phyloP scores from a whole-genome alignment of 1,140 invertebrate genomes.

The Leptinotarsa undecemlineata region DNA sequence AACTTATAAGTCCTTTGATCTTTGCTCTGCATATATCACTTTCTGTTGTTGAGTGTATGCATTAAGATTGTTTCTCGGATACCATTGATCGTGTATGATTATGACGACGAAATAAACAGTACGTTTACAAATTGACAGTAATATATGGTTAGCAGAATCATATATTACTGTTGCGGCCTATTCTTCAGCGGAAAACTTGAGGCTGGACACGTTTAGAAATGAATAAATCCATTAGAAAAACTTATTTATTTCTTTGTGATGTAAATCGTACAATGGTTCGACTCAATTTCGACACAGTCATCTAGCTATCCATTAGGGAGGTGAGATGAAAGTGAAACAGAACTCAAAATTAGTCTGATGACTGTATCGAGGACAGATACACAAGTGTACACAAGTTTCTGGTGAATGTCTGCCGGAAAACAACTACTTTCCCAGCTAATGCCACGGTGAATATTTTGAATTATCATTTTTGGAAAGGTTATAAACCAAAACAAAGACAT shows the following conservation, averaged over 20 bases:
- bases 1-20: slow-evolving; percentile 17
- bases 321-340: too few relatives aligned
- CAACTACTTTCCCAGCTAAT: too few relatives aligned
- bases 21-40: slow-evolving; percentile 13
- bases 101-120: not conserved
- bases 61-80: not conserved
- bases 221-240: not conserved
- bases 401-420: too few relatives aligned
- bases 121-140: slow-evolving; percentile 3
- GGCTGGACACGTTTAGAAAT: not conserved
- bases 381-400: too few relatives aligned
- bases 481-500: too few relatives aligned
- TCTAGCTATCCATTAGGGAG: too few relatives aligned
- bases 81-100: slow-evolving; percentile 2
- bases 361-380: too few relatives aligned
- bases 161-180: not conserved
- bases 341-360: too few relatives aligned
- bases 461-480: too few relatives aligned
- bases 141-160: not conserved
- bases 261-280: too few relatives aligned
- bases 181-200: not conserved
- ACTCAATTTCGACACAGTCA: too few relatives aligned
- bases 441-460: too few relatives aligned
- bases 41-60: not conserved
- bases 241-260: not conserved